phyloP scores from a whole-genome alignment of 2,797 vertebrate genomes.

The Poecilia wingei region DNA sequence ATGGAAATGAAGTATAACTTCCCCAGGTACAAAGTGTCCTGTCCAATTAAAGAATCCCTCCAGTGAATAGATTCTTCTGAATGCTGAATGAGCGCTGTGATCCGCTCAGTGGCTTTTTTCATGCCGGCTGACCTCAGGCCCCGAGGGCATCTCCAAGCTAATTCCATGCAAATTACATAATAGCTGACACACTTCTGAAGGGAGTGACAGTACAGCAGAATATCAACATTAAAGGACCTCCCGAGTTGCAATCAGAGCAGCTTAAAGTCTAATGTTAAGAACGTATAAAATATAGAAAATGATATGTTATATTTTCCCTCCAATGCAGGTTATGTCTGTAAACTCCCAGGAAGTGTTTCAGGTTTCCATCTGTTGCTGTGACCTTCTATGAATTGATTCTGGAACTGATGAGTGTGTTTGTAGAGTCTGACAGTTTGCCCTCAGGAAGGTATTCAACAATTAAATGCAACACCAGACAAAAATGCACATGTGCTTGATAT shows the following conservation, averaged over 20 bases:
- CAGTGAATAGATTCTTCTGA: slow-evolving; percentile 68
- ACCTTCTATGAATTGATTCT: slow-evolving; percentile 6
- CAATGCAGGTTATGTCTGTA: not conserved
- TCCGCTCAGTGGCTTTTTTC: slow-evolving; percentile 48
- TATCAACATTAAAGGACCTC: not conserved
- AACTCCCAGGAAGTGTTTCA: not conserved
- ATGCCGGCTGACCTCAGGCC: slow-evolving; percentile 46
- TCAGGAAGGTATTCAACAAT: not conserved
- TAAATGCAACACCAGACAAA: not conserved
- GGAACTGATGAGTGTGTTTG: slow-evolving; percentile 9
- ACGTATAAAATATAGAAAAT: not conserved
- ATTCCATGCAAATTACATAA: slow-evolving; percentile 81
- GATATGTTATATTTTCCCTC: not conserved
- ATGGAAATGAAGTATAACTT: slow-evolving; percentile 40
- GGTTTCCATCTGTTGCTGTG: not conserved
- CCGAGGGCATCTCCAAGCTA: slow-evolving; percentile 77
- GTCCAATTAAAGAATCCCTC: slow-evolving; percentile 64
- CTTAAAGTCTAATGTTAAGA: not conserved
- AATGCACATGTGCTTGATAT: not conserved
- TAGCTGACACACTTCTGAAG: slow-evolving; percentile 75
- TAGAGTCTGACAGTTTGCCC: not conserved
- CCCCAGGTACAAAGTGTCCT: slow-evolving; percentile 52
- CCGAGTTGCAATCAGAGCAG: not conserved
- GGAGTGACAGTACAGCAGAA: slow-evolving; percentile 41
- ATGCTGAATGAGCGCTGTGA: slow-evolving; percentile 58